Base-by-base conservation (phyloP, 2,797 vertebrate species). In the Xenops minutus region DNA sequence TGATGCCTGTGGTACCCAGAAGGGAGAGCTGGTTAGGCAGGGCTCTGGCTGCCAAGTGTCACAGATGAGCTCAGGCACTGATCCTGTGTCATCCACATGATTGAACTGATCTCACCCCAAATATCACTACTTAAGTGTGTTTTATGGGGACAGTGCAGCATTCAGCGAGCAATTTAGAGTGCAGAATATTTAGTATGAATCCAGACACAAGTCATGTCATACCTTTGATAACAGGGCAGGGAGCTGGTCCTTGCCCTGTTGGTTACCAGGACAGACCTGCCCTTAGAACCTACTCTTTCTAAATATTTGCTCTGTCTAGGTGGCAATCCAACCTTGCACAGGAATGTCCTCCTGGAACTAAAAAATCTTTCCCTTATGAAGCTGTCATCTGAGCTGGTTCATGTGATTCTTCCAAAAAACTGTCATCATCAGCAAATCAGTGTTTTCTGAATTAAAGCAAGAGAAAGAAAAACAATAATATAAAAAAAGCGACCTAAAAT, bases 61-160 rank as follows among this genome's bases (percentile, higher is more conserved):
- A 41, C 54, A 58, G 15, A 2, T 6, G 39, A 29, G 44, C 69
- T 88, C 54, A 20, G 75, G 23, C 34, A 67, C 24, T 43, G 43
- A 19, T 43, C 20, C 46, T 2, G 0, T 49, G 27, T 5, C 39
- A 46, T 15, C 55, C 23, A 5, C 4, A 17, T 5, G 7, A 46
- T 0, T 58, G 49, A 78, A 32, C 1, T 80, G 54, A 67, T 75
- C 21, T 52, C 7, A 75, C 10, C 34, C 26, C 32, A 72, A 43
- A 27, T 51, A 64, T 12, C 44, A 54, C 9, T n/a, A 3, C 54
- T 54, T 15, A 30, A 54, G 48, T 36, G 14, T 17, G 74, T 83
- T 85, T 69, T 41, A 19, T 32, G 27, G 48, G 18, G 9, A 55
- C 3, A 87, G 61, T 7, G 37, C 7, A n/a, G 61, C 44, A 30